Conservation (phyloP, 2,888 invertebrate genomes). For the Drosophila helvetica region DNA sequence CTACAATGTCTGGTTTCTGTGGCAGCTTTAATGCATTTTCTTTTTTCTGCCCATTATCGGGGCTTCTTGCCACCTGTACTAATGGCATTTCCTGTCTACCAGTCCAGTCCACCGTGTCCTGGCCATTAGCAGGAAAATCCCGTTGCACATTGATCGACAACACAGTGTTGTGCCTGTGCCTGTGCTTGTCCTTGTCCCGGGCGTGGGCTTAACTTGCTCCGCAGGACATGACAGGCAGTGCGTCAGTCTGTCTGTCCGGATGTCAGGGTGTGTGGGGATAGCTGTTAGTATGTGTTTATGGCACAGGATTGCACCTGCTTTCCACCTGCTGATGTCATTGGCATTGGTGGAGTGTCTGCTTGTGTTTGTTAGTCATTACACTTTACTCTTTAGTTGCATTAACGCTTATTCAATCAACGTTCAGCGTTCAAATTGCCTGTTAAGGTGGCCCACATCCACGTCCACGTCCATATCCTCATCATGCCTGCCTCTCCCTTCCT, state of each 20-base stretch:
- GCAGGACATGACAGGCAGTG: neutral
- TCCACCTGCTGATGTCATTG: slow-evolving; percentile 60
- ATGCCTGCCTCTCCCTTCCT: neutral
- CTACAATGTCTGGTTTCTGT: slow-evolving; percentile 25
- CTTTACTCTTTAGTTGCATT: slow-evolving; percentile 49
- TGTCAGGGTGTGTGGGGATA: neutral
- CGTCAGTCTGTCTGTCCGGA: neutral
- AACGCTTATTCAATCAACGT: slow-evolving; percentile 68
- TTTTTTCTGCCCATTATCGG: slow-evolving; percentile 60
- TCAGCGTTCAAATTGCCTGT: slow-evolving; percentile 66
- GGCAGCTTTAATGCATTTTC: slow-evolving; percentile 64
- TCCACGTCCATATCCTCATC: neutral
- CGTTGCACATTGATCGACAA: neutral
- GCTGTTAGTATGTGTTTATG: neutral
- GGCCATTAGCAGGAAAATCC: neutral
- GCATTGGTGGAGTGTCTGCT: neutral
- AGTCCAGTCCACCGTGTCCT: neutral
- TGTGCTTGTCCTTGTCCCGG: neutral
- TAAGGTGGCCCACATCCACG: slow-evolving; percentile 42
- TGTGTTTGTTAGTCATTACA: slow-evolving; percentile 27
- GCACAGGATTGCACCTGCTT: neutral
- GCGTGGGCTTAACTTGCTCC: neutral
- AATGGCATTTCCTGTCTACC: slow-evolving; percentile 2
- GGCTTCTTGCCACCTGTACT: slow-evolving; percentile 56
- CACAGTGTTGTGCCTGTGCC: neutral